Evolutionary conservation across 2,888 invertebrate genomes (phyloP).

Genomic region (Apotomis turbidana): DNA sequence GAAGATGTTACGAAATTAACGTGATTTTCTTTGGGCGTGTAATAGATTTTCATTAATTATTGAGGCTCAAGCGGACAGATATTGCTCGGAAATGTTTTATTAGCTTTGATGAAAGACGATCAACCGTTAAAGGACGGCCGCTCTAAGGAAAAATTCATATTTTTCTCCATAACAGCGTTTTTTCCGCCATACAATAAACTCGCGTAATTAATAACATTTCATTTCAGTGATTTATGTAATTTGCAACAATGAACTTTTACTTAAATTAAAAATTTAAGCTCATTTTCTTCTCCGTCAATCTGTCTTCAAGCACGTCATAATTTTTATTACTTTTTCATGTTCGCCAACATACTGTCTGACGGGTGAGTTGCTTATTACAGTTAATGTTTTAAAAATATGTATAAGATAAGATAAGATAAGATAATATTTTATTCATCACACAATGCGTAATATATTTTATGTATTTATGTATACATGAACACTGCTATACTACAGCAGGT

Average conservation of each 20-base stretch:
- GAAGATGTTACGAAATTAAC: slow-evolving; percentile 38
- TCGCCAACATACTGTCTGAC: too few relatives aligned
- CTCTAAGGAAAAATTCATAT: slow-evolving; percentile 8
- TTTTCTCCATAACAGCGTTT: not conserved
- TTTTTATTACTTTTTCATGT: too few relatives aligned
- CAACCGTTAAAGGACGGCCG: not conserved
- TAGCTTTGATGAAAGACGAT: slow-evolving; percentile 23
- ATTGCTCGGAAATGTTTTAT: slow-evolving; percentile 33
- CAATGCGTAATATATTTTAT: too few relatives aligned
- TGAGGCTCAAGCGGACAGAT: slow-evolving; percentile 28
- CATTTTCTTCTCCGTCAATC: too few relatives aligned
- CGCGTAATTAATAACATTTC: not conserved
- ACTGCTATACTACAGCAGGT: too few relatives aligned
- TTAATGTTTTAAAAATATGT: too few relatives aligned
- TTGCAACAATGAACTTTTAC: not conserved
- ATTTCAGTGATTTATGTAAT: not conserved
- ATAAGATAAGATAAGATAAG: too few relatives aligned
- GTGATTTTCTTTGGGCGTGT: slow-evolving; percentile 37
- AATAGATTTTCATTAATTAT: slow-evolving; percentile 42
- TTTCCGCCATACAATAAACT: not conserved
- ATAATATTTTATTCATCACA: too few relatives aligned
- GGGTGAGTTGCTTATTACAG: too few relatives aligned
- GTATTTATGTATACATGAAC: too few relatives aligned
- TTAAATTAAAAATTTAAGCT: too few relatives aligned
- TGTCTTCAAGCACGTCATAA: too few relatives aligned